A percentile compares a stretch with the other conserved stretches of the same genome.
Evolutionary conservation across 2,888 invertebrate species (phyloP).

Genomic region (Caenorhabditis sinica): DNA sequence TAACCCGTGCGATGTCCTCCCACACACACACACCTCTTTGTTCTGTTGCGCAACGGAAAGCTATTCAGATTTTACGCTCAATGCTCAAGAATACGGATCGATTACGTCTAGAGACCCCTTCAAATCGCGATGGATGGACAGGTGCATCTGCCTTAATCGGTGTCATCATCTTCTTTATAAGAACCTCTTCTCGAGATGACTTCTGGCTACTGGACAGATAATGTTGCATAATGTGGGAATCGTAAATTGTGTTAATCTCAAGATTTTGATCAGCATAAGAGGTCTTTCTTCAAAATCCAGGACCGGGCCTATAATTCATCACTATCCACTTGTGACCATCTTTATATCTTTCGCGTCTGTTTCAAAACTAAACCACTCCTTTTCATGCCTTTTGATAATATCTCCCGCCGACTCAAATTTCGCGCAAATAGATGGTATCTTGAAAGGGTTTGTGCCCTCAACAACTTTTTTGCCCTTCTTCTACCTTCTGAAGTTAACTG

Average conservation of each 20-base stretch:
- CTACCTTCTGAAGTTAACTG: conserved; percentile 45
- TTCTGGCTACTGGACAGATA: conserved; percentile 35
- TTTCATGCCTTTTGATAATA: conserved; percentile 50
- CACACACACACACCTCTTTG: conserved; percentile 55
- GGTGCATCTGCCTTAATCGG: conserved; percentile 53
- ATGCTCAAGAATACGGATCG: conserved; percentile 59
- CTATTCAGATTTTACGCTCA: conserved; percentile 59
- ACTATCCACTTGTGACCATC: conserved; percentile 65
- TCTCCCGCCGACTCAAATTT: conserved; percentile 56
- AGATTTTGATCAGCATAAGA: conserved; percentile 44
- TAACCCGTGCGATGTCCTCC: conserved; percentile 8
- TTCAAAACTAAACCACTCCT: conserved; percentile 53
- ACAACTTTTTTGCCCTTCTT: conserved; percentile 12
- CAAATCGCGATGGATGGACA: conserved; percentile 20
- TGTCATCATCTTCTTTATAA: conserved; percentile 28
- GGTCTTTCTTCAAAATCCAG: conserved; percentile 13
- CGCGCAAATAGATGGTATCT: conserved; percentile 64
- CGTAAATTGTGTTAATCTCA: conserved; percentile 42
- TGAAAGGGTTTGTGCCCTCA: conserved; percentile 24
- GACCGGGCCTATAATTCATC: conserved; percentile 64
- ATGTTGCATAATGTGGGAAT: conserved; percentile 42
- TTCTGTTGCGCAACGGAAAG: conserved; percentile 53
- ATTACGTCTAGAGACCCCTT: conserved; percentile 17
- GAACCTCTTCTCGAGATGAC: neutral
- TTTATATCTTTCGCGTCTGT: conserved; percentile 26